These are phyloP conservation scores for Drosophila oshimai DNA, from an alignment of 1,140 invertebrate species.

Conservation along the genomic window DNA sequence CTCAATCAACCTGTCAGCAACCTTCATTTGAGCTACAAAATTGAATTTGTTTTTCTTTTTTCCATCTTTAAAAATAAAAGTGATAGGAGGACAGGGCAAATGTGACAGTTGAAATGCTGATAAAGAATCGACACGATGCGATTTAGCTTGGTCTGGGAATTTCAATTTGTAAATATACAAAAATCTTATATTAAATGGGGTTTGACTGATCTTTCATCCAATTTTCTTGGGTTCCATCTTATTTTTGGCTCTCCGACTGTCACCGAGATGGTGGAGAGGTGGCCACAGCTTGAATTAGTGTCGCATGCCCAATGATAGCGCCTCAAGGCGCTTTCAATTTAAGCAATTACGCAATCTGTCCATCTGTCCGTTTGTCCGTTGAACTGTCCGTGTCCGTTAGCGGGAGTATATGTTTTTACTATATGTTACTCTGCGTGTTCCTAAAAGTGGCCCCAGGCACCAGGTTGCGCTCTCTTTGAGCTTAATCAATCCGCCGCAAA, in stretches of 20 bases:
- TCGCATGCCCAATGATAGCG: conserved; percentile 70
- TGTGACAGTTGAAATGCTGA: conserved; percentile 42
- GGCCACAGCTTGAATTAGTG: conserved; percentile 52
- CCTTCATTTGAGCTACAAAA: neutral
- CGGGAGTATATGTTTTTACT: neutral
- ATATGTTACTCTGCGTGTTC: neutral
- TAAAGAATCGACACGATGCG: conserved; percentile 25
- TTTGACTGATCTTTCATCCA: neutral
- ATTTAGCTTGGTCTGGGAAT: conserved; percentile 1
- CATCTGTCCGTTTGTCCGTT: neutral
- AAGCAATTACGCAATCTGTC: conserved; percentile 67
- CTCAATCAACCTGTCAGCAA: conserved; percentile 20
- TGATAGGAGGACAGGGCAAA: conserved; percentile 32
- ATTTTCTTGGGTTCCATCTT: neutral
- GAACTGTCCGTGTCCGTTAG: conserved; percentile 3
- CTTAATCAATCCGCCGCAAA: conserved; percentile 57
- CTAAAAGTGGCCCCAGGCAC: conserved; percentile 12
- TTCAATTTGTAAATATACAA: neutral
- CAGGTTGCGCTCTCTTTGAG: conserved; percentile 45
- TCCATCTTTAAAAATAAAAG: neutral
- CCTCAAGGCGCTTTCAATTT: conserved; percentile 78
- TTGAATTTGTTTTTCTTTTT: neutral
- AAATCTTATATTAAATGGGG: neutral
- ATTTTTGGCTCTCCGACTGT: conserved; percentile 11
- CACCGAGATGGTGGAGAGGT: conserved; percentile 36